Evolutionary conservation across 1,140 invertebrate genomes (phyloP).

Genomic region (Drosophila truncata): DNA sequence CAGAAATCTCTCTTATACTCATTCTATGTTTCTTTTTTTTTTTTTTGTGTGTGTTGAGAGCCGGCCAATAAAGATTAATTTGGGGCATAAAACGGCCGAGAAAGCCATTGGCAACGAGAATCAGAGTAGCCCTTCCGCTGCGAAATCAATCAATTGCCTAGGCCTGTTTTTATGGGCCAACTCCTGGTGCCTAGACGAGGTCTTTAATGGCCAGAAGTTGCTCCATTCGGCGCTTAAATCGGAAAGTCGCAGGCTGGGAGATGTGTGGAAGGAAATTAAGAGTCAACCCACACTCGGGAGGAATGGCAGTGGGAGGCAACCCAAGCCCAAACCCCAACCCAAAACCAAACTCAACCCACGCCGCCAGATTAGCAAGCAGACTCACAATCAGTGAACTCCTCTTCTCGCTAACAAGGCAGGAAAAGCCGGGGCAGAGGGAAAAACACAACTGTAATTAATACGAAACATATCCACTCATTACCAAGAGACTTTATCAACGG

Average conservation of each 20-base stretch:
- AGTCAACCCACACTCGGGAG: constrained; percentile 52
- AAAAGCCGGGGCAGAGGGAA: constrained; percentile 11
- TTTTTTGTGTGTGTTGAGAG: neutral
- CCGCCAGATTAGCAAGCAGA: constrained; percentile 48
- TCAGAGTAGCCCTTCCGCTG: constrained; percentile 17
- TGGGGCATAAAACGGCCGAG: constrained; percentile 33
- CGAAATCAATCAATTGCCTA: constrained; percentile 53
- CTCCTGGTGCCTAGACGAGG: neutral
- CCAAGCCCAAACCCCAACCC: neutral
- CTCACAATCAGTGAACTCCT: constrained; percentile 50
- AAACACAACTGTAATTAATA: constrained; percentile 73
- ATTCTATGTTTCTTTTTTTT: neutral
- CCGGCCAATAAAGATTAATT: constrained; percentile 45
- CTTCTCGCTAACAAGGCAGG: constrained; percentile 52
- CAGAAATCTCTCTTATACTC: constrained; percentile 8
- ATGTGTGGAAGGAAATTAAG: constrained; percentile 55
- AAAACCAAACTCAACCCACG: constrained; percentile 1
- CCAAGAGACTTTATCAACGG: constrained; percentile 65
- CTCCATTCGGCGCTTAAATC: constrained; percentile 38
- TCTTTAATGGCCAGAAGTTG: constrained; percentile 44
- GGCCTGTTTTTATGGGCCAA: constrained; percentile 35
- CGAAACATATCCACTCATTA: constrained; percentile 74
- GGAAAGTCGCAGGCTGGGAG: constrained; percentile 2
- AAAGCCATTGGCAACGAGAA: constrained; percentile 21
- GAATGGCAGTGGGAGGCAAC: constrained; percentile 16